Percentiles rank a stretch among this genome's conserved stretches.
phyloP scores from a whole-genome alignment of 1,140 invertebrate genomes.

The Acromyrmex echinatior region DNA sequence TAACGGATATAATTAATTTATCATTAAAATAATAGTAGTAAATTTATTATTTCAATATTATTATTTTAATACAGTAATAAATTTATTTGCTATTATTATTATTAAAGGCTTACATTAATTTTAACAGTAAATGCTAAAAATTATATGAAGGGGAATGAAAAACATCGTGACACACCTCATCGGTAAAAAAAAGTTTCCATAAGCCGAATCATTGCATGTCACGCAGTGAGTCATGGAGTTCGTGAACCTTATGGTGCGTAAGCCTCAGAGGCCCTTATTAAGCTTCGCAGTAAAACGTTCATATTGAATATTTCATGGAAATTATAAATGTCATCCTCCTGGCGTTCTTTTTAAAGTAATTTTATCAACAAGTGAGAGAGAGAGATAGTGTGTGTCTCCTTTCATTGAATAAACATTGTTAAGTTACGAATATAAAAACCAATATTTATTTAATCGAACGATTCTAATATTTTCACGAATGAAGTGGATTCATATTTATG shows the following conservation, averaged over 20 bases:
- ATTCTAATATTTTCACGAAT: neutral
- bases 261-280: conserved; percentile 48
- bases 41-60: neutral
- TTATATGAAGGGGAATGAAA: neutral
- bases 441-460: conserved; percentile 16
- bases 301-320: neutral
- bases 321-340: neutral
- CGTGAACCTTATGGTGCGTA: conserved; percentile 69
- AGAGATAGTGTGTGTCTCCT: neutral
- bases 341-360: neutral
- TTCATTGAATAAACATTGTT: neutral
- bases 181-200: conserved; percentile 44
- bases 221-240: conserved; percentile 74
- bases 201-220: conserved; percentile 73
- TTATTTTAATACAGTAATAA: neutral
- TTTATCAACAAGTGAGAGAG: neutral
- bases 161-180: neutral
- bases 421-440: neutral
- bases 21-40: too few relatives aligned
- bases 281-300: conserved; percentile 7
- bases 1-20: too few relatives aligned
- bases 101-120: neutral
- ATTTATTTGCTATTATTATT: conserved; percentile 16
- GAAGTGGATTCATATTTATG: neutral
- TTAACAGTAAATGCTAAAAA: neutral